Base-by-base conservation (phyloP, 2,888 invertebrate species). In the Mythimna vitellina region DNA sequence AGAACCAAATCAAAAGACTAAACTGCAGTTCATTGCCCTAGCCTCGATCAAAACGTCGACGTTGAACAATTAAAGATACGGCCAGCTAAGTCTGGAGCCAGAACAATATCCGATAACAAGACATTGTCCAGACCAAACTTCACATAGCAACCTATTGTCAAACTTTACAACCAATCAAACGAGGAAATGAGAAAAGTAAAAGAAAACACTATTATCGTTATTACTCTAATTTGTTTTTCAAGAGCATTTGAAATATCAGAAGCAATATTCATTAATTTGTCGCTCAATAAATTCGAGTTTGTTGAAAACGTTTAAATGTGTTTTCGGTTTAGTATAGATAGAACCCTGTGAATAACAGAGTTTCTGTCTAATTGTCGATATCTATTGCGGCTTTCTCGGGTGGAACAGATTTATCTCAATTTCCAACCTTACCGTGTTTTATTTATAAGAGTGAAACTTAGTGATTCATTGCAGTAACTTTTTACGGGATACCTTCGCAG, bases 231-330 rank as follows among this genome's bases (percentile, higher is more conserved):
- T 60, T 77, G 65, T 73, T 73, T 60, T 51, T 77, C 67, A 73
- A 68, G 46, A 61, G 4, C 58, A 51, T 53, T 68, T 76, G 81
- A 83, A 65, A 76, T 62, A 76, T 83, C 54, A 65, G 60, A 66
- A 73, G 76, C 67, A 82, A 85, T 82, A 73, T 85, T 80, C 83
- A 83, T 83, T 80, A 82, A 80, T 82, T 70, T 83, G 83, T 80
- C 75, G 65, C 74, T 70, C 72, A 77, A 81, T 82, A 77, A 80
- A 80, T 75, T 75, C 20, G 22, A 56, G 53, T 76, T 63, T 56
- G 29, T 54, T 29, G 38, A 61, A 29, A 69, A 51, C 71, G 70
- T 73, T 81, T 66, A 51, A 66, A 79, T 78, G 57, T 79, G 66
- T 78, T 81, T 77, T 67, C 57, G 68, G 64, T 57, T 57, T 54